Percentiles rank a stretch among this genome's conserved stretches.
These are phyloP conservation scores for Pygoscelis antarcticus DNA, from an alignment of 2,113 vertebrate genomes.

Conservation along the genomic window DNA sequence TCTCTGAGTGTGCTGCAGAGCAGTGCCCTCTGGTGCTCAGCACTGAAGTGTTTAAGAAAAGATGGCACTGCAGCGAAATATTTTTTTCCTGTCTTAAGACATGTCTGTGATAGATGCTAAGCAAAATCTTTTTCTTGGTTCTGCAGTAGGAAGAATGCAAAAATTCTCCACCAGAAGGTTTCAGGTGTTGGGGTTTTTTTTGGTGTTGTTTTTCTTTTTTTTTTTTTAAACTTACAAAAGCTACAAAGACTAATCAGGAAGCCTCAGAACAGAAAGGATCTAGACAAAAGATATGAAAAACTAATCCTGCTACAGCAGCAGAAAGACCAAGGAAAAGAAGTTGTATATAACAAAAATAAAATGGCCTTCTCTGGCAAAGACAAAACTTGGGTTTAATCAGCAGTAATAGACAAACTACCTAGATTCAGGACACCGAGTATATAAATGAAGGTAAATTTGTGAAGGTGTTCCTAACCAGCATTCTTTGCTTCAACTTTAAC, in stretches of 20 bases:
- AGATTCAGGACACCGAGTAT: neutral
- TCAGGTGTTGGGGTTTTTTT: neutral
- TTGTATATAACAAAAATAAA: neutral
- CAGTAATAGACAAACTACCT: neutral
- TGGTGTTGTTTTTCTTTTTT: neutral
- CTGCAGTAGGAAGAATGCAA: neutral
- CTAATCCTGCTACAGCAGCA: neutral
- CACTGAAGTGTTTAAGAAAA: neutral
- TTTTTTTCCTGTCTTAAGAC: neutral
- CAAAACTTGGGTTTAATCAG: neutral
- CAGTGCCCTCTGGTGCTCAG: slow-evolving; percentile 49
- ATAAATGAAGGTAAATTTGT: neutral
- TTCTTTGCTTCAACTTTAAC: neutral
- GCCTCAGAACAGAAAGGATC: neutral
- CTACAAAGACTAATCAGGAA: neutral
- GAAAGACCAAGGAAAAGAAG: neutral
- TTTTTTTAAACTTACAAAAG: neutral
- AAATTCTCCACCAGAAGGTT: neutral
- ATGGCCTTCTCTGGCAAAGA: neutral
- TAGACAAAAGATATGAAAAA: neutral
- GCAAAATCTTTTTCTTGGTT: neutral
- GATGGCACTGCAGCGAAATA: neutral
- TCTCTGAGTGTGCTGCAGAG: neutral
- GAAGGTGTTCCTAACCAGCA: neutral
- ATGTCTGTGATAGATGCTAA: neutral